Base-by-base conservation (phyloP, 2,888 invertebrate species). In the Lasioglossum oenotherae region DNA sequence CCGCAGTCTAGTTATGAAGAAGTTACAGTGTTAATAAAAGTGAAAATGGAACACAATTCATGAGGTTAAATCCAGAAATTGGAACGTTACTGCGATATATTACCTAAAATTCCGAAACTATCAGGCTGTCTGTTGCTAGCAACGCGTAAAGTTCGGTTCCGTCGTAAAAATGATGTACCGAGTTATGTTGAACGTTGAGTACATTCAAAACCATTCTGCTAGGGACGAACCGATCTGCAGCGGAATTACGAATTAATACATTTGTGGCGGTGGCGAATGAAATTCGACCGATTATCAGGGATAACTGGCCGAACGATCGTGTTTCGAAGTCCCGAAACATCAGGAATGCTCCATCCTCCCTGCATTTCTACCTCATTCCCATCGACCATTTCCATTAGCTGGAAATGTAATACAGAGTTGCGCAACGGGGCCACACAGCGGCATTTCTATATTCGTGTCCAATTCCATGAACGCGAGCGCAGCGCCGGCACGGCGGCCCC, bases 321-420 rank as follows among this genome's bases (percentile, higher is more conserved):
- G 86, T 89, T 91, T 91, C 89, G 91, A 88, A 88, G 87, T 90
- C 89, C 88, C 88, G 91, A 91, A 91, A 91, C 91, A 91, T 91
- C 90, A 89, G 87, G 87, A 91, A 91, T 87, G 86, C 89, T 87
- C 85, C 81, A 84, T 82, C 82, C 85, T 74, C 83, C 77, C 86
- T 64, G 78, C 90, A 87, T 84, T 85, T 87, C 88, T 87, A 86
- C 86, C 89, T 89, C 86, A 86, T 90, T 89, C 89, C 90, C 82
- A 85, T 87, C 86, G 84, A 88, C 87, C 86, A 82, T 90, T 89
- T 90, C 92, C 89, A 91, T 91, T 91, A 91, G 88, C 91, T 82
- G 82, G 82, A 91, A 91, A 91, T 91, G 92, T 90, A 91, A 91
- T 89, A 85, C 87, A 86, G 74, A 78, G 74, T 82, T 85, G 88